These are phyloP conservation scores for Trachelus troglodyta DNA, from an alignment of 2,888 invertebrate genomes.

Conservation along the genomic window DNA sequence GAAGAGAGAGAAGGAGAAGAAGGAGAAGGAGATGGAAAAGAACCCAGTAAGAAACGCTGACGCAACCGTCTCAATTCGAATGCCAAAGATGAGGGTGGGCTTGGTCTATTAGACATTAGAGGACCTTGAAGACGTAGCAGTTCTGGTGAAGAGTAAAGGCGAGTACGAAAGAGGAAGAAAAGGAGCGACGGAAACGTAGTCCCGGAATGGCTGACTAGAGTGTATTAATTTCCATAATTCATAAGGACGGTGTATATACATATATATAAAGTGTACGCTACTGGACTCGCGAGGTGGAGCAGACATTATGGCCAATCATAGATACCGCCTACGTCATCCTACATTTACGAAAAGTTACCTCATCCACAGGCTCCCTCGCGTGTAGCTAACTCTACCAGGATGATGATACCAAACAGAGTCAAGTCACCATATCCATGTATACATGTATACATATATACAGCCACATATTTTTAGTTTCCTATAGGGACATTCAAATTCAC, in stretches of 20 bases:
- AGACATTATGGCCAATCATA: conserved; percentile 20
- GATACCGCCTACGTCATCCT: conserved; percentile 17
- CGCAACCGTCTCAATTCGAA: conserved; percentile 16
- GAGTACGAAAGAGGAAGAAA: conserved; percentile 4
- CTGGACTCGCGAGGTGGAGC: background rate
- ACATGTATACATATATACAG: background rate
- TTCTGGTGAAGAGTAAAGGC: background rate
- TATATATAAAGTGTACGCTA: conserved; percentile 22
- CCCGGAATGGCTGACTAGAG: conserved; percentile 23
- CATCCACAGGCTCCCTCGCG: conserved; percentile 5
- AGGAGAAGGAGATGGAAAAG: background rate
- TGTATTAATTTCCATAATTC: conserved; percentile 47
- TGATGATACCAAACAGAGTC: background rate
- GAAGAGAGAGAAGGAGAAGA: background rate
- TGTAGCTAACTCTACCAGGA: background rate
- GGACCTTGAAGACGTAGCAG: background rate
- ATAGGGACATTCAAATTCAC: background rate
- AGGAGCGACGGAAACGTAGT: conserved; percentile 14
- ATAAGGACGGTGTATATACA: conserved; percentile 24
- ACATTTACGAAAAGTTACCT: conserved; percentile 13
- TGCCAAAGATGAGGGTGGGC: conserved; percentile 17
- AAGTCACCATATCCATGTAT: background rate
- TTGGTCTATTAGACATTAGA: background rate
- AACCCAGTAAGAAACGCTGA: conserved; percentile 15
- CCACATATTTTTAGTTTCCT: background rate